These are phyloP conservation scores for Pan troglodytes DNA, from an alignment of 2,113 vertebrate genomes.

Conservation along the genomic window NHGRI_mPanTro3-v2.1_pri NC_086015.1:197236001-197236500, in stretches of 20 bases:
- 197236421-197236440: background rate
- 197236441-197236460: background rate
- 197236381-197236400: background rate
- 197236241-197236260: background rate
- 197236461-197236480: background rate
- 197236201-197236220: background rate
- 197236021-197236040: background rate
- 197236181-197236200: background rate
- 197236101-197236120: background rate
- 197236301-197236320: background rate
- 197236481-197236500: background rate
- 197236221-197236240: background rate
- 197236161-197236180: background rate
- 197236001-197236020: background rate
- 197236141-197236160: background rate
- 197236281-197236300: background rate
- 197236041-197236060: background rate
- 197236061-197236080: background rate
- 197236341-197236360: background rate
- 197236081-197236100: background rate
- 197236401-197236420: background rate
- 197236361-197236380: background rate
- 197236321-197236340: background rate
- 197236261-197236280: constrained; percentile 7
- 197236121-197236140: background rate